Conservation (phyloP, 2,888 invertebrate genomes). For the Sphaeridia pumilis region DNA sequence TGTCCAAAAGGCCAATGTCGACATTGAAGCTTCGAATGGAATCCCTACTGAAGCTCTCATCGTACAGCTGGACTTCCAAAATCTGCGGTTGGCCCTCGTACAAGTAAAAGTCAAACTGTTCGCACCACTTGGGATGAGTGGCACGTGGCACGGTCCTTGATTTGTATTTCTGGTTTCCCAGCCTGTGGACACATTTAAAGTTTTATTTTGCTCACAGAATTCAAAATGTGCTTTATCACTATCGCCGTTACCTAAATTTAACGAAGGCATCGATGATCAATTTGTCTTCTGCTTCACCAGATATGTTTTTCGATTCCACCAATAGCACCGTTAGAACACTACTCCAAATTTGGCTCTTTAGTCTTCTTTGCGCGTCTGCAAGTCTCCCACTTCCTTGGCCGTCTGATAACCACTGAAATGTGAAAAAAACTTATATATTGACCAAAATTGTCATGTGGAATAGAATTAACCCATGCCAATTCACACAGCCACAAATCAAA, state of each 20-base stretch:
- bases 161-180: constrained; percentile 96
- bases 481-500: no score
- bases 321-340: constrained; percentile 88
- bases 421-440: no score
- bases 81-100: constrained; percentile 88
- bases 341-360: constrained; percentile 94
- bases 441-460: no score
- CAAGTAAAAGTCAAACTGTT: constrained; percentile 92
- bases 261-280: constrained; percentile 86
- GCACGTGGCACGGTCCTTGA: constrained; percentile 64
- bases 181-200: constrained; percentile 44
- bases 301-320: constrained; percentile 83
- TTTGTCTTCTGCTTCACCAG: constrained; percentile 45
- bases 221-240: background rate
- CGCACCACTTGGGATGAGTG: constrained; percentile 85
- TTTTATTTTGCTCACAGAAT: background rate
- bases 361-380: constrained; percentile 65
- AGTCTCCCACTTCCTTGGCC: constrained; percentile 38
- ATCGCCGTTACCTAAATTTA: constrained; percentile 67
- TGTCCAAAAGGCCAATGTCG: constrained; percentile 67
- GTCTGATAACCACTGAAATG: constrained; percentile 32
- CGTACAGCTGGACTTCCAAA: constrained; percentile 42
- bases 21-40: constrained; percentile 53
- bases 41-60: constrained; percentile 32
- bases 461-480: no score